Base-by-base conservation (phyloP, 2,888 invertebrate genomes). In the Eupsilia transversa region DNA sequence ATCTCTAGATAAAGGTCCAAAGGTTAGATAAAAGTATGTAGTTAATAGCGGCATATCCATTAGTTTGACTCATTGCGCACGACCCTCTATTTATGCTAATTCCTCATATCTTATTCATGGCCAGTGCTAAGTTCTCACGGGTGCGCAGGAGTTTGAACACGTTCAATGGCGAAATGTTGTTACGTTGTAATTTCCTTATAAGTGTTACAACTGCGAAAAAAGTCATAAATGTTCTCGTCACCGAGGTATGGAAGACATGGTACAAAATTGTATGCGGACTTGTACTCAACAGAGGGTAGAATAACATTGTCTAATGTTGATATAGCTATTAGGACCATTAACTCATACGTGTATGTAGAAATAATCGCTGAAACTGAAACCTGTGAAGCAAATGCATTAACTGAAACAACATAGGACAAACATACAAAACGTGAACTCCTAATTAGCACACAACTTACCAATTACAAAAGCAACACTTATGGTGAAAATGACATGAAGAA, bases 51-150 rank as follows among this genome's bases (percentile, higher is more conserved):
- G 61, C 60, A 77, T 54, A 76, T 82, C 83, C 82, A 82, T 86
- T 83, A 70, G 12, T 79, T 33, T 79, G 79, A 70, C 27, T 79
- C 83, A 83, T 78, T 86, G 60, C 59, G 30, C 72, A 66, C 73
- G 83, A 76, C 83, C 83, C 78, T 84, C 74, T n/a, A 30, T 66
- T 76, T 69, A 87, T 88, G 86, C 59, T 64, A 87, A 87, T 88
- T 72, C 79, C 46, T 80, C 67, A 72, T 73, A 72, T 80, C 75
- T 81, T 61, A 83, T 83, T 87, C 88, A 85, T 73, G 85, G 88
- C 76, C 87, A 72, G 69, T 60, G 60, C 64, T 66, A 27, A 67
- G 64, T 88, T 87, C 87, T 87, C 87, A 87, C 88, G 87, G 75
- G 80, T 85, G 77, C 43, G 74, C 83, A 76, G 72, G 61, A 77